Evolutionary conservation across 1,140 invertebrate genomes (phyloP), one percentile per base, ranked within the genome.

Genomic region (Heliconius himera): DNA sequence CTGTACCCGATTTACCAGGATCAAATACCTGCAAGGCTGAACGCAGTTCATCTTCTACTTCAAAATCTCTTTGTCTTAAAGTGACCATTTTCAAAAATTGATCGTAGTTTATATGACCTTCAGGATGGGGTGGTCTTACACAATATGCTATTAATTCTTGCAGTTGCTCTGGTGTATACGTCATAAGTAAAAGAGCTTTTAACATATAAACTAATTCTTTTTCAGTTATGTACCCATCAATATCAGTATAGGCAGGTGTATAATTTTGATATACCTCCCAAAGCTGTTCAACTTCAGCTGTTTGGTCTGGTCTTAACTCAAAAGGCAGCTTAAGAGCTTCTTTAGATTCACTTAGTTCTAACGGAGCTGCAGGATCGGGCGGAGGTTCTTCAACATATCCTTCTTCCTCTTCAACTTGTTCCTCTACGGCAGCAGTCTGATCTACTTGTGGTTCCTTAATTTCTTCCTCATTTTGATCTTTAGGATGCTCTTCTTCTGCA

Each of bases 181-280:
- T 91, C 89, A 92, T 90, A 51, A 94, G 80, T 38, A 93, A 77
- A 49, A 94, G 83, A 60, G 78, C 79, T 83, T 94, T 93, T 74
- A 94, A 80, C 93, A 94, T 93, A 74, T 93, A 94, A 66, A 91
- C 60, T 73, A 94, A 81, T 85, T 94, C 93, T 87, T 90, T 92
- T 83, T 88, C 88, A 36, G 93, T 94, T 54, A 94, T 91, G 75
- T 88, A 92, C 38, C 87, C 86, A 76, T 91, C 82, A 70, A 94
- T 85, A 77, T 94, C 89, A 46, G 92, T 87, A 82, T 94, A 94
- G 6, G 91, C 92, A 41, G 93, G 93, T 16, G 91, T 93, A 74
- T 93, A 91, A 81, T 92, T 85, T 85, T 93, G 92, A 84, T 87
- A 94, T 8, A 86, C 1, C 46, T 90, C 90, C 93, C 93, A 94